Evolutionary conservation across 2,888 invertebrate species (phyloP).

Genomic region (Crioceris asparagi): DNA sequence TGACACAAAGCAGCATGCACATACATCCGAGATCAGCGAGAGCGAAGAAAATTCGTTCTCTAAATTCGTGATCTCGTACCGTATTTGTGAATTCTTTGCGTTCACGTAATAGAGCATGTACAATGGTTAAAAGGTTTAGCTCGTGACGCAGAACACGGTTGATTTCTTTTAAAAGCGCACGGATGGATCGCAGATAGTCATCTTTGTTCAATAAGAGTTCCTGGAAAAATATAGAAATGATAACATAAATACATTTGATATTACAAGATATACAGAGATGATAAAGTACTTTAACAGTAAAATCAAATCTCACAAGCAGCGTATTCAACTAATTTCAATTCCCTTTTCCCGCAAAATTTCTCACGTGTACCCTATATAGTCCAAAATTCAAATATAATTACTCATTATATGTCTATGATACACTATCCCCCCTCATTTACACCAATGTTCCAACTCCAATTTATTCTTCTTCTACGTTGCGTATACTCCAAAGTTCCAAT

Average conservation of each 20-base stretch:
- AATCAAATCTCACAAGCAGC: background rate
- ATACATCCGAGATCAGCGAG: constrained; percentile 78
- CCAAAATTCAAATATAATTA: too few species aligned
- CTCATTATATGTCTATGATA: too few species aligned
- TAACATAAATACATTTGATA: background rate
- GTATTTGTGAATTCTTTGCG: constrained; percentile 50
- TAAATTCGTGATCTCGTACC: constrained; percentile 54
- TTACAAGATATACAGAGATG: too few species aligned
- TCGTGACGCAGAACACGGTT: constrained; percentile 75
- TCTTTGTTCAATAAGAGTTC: constrained; percentile 80
- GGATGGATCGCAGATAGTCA: constrained; percentile 78
- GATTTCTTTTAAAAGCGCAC: constrained; percentile 79
- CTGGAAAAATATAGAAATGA: constrained; percentile 38
- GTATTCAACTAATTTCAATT: background rate
- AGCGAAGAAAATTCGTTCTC: constrained; percentile 75
- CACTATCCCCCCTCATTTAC: too few species aligned
- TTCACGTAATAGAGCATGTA: constrained; percentile 61
- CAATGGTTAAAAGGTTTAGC: constrained; percentile 68
- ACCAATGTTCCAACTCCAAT: too few species aligned
- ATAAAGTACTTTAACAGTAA: background rate
- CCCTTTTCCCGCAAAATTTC: too few species aligned
- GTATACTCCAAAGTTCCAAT: too few species aligned
- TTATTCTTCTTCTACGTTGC: too few species aligned
- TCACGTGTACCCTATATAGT: too few species aligned
- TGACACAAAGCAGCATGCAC: constrained; percentile 69